Evolutionary conservation across 1,140 invertebrate species (phyloP).

Genomic region (Aphidius ervi): DNA sequence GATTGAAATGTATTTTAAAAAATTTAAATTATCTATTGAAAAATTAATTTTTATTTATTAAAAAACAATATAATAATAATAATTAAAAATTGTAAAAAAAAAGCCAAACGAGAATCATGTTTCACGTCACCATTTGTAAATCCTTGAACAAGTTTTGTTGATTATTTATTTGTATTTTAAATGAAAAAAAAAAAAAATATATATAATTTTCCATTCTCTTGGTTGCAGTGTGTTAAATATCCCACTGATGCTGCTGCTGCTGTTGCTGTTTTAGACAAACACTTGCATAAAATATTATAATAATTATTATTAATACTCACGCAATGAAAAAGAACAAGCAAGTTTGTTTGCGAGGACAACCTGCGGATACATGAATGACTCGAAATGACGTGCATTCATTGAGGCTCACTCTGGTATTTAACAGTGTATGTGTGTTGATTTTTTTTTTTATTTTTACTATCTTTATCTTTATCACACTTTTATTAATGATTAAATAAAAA

Average conservation of each 20-base stretch:
- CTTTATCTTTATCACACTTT: slow-evolving; percentile 6
- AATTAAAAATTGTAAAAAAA: no score
- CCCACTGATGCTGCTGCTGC: not conserved
- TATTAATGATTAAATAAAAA: no score
- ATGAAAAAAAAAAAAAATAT: no score
- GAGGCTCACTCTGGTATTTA: slow-evolving; percentile 35
- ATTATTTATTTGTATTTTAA: no score
- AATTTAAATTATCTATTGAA: no score
- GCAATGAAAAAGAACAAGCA: slow-evolving; percentile 22
- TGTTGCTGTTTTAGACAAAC: not conserved
- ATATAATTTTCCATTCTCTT: not conserved
- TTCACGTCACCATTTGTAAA: slow-evolving; percentile 1
- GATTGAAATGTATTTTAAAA: no score
- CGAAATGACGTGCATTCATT: slow-evolving; percentile 49
- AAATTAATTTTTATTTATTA: no score
- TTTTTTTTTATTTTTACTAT: not conserved
- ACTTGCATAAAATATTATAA: not conserved
- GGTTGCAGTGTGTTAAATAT: no score
- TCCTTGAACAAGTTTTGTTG: not conserved
- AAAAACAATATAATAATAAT: no score
- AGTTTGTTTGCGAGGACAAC: slow-evolving; percentile 38
- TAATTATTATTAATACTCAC: slow-evolving; percentile 18
- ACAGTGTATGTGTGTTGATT: slow-evolving; percentile 24
- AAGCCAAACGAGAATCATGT: no score
- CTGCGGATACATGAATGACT: slow-evolving; percentile 50